Conservation (phyloP, 2,797 vertebrate genomes). For the Melanotaenia trifasciata region DNA sequence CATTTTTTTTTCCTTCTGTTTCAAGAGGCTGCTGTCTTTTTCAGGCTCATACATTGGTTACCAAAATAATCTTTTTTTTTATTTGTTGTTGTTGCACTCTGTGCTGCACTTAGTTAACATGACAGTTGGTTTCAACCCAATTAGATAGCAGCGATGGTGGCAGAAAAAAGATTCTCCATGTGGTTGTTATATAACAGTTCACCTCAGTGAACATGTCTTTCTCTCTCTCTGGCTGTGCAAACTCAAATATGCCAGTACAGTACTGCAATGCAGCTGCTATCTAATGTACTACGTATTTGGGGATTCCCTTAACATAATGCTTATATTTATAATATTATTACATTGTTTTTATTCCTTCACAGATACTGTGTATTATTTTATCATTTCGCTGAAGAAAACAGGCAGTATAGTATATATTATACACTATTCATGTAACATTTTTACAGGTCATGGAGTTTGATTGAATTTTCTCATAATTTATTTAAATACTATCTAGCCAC, state of each 20-base stretch:
- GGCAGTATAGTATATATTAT: constrained; percentile 1
- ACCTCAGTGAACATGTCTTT: constrained; percentile 55
- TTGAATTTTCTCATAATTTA: background rate
- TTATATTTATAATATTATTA: constrained; percentile 21
- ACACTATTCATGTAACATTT: background rate
- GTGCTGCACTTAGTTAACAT: constrained; percentile 60
- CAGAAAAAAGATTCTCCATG: constrained; percentile 50
- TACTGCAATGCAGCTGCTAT: constrained; percentile 50
- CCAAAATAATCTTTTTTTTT: constrained; percentile 56
- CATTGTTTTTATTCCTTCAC: background rate
- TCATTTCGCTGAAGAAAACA: background rate
- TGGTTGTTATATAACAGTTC: constrained; percentile 62
- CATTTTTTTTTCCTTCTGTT: constrained; percentile 5
- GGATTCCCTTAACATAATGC: constrained; percentile 52
- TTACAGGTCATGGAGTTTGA: background rate
- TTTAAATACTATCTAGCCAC: background rate
- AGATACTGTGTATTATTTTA: background rate
- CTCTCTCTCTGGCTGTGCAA: constrained; percentile 13
- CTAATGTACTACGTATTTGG: constrained; percentile 39
- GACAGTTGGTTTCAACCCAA: constrained; percentile 73
- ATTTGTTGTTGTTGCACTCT: constrained; percentile 46
- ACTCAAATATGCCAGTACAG: constrained; percentile 25
- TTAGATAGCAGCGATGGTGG: constrained; percentile 68
- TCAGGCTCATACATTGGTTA: constrained; percentile 42
- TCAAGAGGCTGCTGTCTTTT: constrained; percentile 43